These are phyloP conservation scores for Melinopterus prodromus DNA, from an alignment of 2,888 invertebrate genomes.

Conservation along the genomic window DNA sequence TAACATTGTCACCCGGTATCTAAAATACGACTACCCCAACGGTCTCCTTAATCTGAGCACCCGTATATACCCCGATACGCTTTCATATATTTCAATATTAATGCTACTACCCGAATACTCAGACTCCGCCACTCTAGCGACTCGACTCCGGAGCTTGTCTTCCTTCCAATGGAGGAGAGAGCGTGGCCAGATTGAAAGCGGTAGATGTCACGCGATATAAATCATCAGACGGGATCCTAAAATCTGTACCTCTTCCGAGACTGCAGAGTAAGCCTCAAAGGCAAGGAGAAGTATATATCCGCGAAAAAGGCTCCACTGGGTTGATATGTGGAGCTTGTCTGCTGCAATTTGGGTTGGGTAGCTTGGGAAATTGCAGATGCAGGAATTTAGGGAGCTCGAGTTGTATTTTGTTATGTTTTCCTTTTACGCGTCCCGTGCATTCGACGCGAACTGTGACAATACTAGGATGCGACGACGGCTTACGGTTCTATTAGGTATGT, in stretches of 20 bases:
- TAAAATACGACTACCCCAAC: slow-evolving; percentile 45
- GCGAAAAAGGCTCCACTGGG: not conserved
- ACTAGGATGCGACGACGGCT: no score
- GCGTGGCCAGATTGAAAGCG: not conserved
- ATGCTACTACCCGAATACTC: slow-evolving; percentile 18
- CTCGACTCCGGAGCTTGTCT: not conserved
- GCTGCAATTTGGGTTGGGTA: not conserved
- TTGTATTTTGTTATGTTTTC: not conserved
- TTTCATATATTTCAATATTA: slow-evolving; percentile 36
- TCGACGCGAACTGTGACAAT: not conserved
- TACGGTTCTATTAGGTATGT: no score
- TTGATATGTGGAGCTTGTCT: not conserved
- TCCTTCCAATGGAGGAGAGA: no score
- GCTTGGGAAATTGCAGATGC: not conserved
- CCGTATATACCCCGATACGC: slow-evolving; percentile 20
- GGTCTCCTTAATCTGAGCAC: slow-evolving; percentile 23
- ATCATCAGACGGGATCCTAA: not conserved
- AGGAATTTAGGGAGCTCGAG: not conserved
- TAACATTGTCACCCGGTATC: slow-evolving; percentile 56
- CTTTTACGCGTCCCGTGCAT: not conserved
- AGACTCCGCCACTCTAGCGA: not conserved
- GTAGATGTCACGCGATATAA: not conserved
- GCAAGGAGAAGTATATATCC: not conserved
- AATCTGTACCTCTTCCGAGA: not conserved
- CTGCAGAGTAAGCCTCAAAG: not conserved